These are phyloP conservation scores for Lasioglossum oenotherae DNA, from an alignment of 2,888 invertebrate species.

Conservation along the genomic window DNA sequence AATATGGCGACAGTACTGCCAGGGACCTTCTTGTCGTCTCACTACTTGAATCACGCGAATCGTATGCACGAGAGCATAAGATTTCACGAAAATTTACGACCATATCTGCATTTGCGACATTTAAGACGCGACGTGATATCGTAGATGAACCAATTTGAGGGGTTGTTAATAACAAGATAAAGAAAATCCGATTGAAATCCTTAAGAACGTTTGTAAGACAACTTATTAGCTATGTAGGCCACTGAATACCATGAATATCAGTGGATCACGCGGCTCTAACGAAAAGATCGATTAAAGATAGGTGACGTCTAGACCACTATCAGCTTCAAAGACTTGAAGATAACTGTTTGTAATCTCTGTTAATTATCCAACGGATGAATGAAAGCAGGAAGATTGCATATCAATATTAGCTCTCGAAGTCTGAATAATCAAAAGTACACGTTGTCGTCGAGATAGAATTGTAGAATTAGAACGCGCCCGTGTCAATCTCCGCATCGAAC, in stretches of 20 bases:
- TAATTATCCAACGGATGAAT: neutral
- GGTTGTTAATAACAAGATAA: neutral
- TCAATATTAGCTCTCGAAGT: neutral
- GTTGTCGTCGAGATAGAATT: neutral
- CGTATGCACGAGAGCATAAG: constrained; percentile 22
- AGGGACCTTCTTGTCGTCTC: too few species aligned
- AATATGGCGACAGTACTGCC: too few species aligned
- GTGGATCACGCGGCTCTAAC: neutral
- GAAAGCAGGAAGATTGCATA: neutral
- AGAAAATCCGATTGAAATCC: neutral
- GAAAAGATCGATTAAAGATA: neutral
- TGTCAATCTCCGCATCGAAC: neutral
- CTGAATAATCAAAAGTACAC: neutral
- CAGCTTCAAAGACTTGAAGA: neutral
- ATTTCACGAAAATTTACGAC: constrained; percentile 11
- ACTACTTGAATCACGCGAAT: neutral
- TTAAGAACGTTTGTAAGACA: neutral
- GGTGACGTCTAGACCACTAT: neutral
- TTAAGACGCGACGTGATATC: constrained; percentile 9
- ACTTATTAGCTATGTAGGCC: neutral
- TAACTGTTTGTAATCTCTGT: neutral
- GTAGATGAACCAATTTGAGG: neutral
- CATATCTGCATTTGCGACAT: neutral
- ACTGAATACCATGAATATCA: neutral
- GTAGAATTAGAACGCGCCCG: neutral